phyloP scores from a whole-genome alignment of 1,140 invertebrate species.

The Ceratoteleas bidentatus region DNA sequence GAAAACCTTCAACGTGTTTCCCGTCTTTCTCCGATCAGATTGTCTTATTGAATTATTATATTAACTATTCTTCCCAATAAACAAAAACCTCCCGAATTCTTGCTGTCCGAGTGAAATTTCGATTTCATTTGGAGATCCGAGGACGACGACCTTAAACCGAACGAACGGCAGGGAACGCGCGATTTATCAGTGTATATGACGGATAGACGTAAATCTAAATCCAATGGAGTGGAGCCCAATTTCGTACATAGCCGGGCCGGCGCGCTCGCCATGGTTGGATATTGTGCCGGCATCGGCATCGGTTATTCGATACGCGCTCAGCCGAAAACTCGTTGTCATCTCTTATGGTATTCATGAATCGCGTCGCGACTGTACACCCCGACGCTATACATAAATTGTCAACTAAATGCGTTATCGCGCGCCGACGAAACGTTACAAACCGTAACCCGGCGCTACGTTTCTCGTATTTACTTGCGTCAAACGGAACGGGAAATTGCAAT shows the following conservation, averaged over 20 bases:
- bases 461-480: slow-evolving; percentile 34
- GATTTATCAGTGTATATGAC: slow-evolving; percentile 64
- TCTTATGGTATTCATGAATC: slow-evolving; percentile 58
- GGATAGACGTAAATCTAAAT: slow-evolving; percentile 66
- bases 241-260: slow-evolving; percentile 50
- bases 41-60: background rate
- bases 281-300: slow-evolving; percentile 44
- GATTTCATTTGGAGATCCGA: slow-evolving; percentile 23
- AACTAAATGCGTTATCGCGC: slow-evolving; percentile 34
- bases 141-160: slow-evolving; percentile 54
- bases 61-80: background rate
- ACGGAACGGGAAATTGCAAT: slow-evolving; percentile 56
- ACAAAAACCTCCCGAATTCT: no score
- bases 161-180: slow-evolving; percentile 51
- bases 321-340: slow-evolving; percentile 62
- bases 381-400: slow-evolving; percentile 40
- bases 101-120: background rate
- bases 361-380: background rate
- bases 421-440: slow-evolving; percentile 20
- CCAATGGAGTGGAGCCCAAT: slow-evolving; percentile 64
- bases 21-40: background rate
- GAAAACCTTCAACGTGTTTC: background rate
- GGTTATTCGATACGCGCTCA: slow-evolving; percentile 54
- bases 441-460: slow-evolving; percentile 21
- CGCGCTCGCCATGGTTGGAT: slow-evolving; percentile 37